These are phyloP conservation scores for Lasioglossum calceatum DNA, from an alignment of 2,888 invertebrate genomes.

Conservation along the genomic window DNA sequence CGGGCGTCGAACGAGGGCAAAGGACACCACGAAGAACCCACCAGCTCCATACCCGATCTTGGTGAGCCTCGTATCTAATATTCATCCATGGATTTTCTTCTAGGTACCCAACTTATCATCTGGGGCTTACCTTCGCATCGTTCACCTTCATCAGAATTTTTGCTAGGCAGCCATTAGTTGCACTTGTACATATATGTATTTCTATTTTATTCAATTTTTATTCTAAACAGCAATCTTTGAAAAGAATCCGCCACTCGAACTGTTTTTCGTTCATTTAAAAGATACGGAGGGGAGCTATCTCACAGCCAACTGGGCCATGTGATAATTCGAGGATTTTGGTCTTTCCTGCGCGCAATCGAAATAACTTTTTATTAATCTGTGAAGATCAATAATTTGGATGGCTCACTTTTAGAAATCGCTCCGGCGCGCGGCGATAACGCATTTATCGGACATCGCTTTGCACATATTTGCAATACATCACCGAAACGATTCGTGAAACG, in stretches of 20 bases:
- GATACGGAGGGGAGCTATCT: background rate
- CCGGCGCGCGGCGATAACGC: background rate
- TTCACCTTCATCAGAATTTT: background rate
- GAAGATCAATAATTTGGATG: conserved; percentile 25
- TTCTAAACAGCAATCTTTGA: background rate
- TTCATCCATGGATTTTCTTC: background rate
- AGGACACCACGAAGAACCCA: conserved; percentile 90
- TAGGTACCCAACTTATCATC: background rate
- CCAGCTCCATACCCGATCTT: conserved; percentile 95
- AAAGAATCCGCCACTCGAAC: background rate
- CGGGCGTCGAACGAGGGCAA: conserved; percentile 85
- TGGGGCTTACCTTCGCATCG: background rate
- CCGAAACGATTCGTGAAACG: background rate
- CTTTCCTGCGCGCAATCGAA: background rate
- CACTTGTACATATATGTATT: too few species aligned
- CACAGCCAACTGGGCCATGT: background rate
- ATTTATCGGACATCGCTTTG: conserved; percentile 9
- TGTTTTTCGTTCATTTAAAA: background rate
- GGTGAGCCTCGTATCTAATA: conserved; percentile 86
- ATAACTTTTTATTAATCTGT: background rate
- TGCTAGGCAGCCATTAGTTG: too few species aligned
- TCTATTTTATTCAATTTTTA: background rate
- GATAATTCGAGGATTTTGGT: conserved; percentile 3
- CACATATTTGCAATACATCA: background rate
- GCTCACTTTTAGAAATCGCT: conserved; percentile 3